Base-by-base conservation (phyloP, 2,113 vertebrate genomes). In the Acanthochromis polyacanthus region DNA sequence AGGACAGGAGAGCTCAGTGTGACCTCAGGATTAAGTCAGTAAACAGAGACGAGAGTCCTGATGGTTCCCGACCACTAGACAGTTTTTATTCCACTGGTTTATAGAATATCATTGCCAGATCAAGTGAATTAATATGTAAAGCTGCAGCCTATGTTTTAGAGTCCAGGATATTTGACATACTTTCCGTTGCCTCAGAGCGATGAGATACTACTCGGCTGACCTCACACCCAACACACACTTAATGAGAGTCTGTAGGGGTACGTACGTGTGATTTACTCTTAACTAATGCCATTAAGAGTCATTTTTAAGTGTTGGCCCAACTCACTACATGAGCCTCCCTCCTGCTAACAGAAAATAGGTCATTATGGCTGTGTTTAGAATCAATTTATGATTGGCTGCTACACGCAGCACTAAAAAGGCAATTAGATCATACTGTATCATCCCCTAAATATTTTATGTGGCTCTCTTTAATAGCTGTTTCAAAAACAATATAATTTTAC, bases 261-360 rank as follows among this genome's bases (percentile, higher is more conserved):
- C 23, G 43, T 17, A 25, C 43, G 66, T 20, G 30, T 36, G 46
- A 51, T 32, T 63, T 58, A 38, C 32, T 56, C 40, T 25, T 55
- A 25, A 66, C 59, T 28, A 32, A 57, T 40, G 14, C 10, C 11
- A 19, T 51, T 71, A 59, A 51, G 69, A 51, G 25, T 6, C 43
- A 38, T 64, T 67, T 66, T 38, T 25, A 45, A 45, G 36, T 28
- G 22, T 36, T 50, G 30, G 36, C n/a, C 38, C 40, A 46, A 72
- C 36, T 53, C 14, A 10, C 61, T 57, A 38, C 25, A 56, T 16
- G 15, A 61, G 40, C 32, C 22, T 61, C 16, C 25, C 58, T 68
- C 64, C 17, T 68, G 46, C 61, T 58, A 4, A 30, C 59, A 60
- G 57, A 56, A 61, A 77, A 77, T 64, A 60, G 51, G 48, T 76